phyloP scores from a whole-genome alignment of 2,113 vertebrate species.

The Tenebrosternarchus preto region DNA sequence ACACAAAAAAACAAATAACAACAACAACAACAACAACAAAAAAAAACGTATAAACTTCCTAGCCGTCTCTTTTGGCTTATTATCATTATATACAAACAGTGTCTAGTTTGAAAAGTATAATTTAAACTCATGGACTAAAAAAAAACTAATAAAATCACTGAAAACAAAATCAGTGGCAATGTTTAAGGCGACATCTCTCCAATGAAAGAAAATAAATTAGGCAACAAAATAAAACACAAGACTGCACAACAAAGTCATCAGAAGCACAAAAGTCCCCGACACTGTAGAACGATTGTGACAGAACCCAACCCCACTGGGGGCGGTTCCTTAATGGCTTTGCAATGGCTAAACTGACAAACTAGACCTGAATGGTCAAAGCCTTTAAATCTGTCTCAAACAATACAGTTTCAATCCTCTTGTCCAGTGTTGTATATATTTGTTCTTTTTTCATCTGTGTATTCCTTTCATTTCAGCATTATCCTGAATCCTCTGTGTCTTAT shows the following conservation, averaged over 20 bases:
- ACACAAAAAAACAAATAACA: constrained; percentile 61
- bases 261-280: constrained; percentile 60
- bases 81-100: constrained; percentile 58
- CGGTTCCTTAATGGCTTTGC: constrained; percentile 81
- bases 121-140: constrained; percentile 47
- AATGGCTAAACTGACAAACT: constrained; percentile 70
- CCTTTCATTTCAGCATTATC: constrained; percentile 31
- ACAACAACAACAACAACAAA: constrained; percentile 75
- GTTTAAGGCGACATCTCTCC: constrained; percentile 86
- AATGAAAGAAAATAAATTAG: constrained; percentile 67
- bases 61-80: constrained; percentile 59
- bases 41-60: constrained; percentile 69
- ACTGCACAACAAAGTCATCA: constrained; percentile 46
- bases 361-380: constrained; percentile 56
- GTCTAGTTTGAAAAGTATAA: constrained; percentile 48
- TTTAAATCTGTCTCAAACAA: constrained; percentile 44
- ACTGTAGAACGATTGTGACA: constrained; percentile 50
- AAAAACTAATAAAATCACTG: constrained; percentile 52
- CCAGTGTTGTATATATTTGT: constrained; percentile 45
- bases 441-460: constrained; percentile 48
- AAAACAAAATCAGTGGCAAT: constrained; percentile 78
- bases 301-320: constrained; percentile 66
- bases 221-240: constrained; percentile 51
- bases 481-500: constrained; percentile 79
- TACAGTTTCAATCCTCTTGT: constrained; percentile 18